phyloP scores from a whole-genome alignment of 1,140 invertebrate species.

The Pemphigus obesinymphae region DNA sequence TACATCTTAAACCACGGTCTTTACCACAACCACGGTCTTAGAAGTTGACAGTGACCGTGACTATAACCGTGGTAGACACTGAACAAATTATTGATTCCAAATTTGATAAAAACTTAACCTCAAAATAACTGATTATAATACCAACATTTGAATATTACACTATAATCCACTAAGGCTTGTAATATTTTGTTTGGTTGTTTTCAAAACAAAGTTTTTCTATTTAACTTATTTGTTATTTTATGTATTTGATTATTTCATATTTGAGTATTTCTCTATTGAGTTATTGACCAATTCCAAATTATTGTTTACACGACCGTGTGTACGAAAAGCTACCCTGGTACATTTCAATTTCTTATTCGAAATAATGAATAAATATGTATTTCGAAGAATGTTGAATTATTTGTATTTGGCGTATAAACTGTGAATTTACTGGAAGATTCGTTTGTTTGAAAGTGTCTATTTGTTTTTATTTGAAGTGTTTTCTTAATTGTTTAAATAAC shows the following conservation, averaged over 20 bases:
- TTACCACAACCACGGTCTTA: no score
- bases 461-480: neutral
- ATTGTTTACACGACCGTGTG: neutral
- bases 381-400: neutral
- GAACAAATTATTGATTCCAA: no score
- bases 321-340: neutral
- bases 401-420: neutral
- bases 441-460: constrained; percentile 10
- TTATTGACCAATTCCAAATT: no score
- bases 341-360: neutral
- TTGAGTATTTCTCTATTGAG: no score
- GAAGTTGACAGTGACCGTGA: no score
- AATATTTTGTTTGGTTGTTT: neutral
- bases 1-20: no score
- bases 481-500: neutral
- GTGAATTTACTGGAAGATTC: neutral
- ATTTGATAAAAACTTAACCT: neutral
- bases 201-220: constrained; percentile 12
- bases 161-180: neutral
- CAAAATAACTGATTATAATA: neutral
- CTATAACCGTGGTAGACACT: no score
- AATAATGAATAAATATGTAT: neutral
- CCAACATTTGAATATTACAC: neutral
- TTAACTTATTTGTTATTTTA: neutral
- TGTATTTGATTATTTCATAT: no score